Conservation (phyloP, 2,797 vertebrate genomes). For the Uromys caudimaculatus region DNA sequence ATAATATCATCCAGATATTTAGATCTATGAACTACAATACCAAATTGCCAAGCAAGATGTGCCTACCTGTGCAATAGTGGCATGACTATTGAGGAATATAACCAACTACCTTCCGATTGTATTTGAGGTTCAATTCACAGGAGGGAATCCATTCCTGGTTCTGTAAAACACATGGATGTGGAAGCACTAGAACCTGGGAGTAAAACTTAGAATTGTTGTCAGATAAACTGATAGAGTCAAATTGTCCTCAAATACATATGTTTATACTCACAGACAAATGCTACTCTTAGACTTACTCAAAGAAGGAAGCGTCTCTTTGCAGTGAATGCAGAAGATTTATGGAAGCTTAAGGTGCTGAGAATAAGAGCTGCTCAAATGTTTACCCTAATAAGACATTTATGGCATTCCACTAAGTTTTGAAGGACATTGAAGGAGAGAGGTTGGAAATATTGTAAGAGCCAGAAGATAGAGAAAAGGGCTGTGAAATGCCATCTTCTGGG, state of each 20-base stretch:
- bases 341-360: neutral
- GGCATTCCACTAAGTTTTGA: too few relatives aligned
- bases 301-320: neutral
- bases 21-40: neutral
- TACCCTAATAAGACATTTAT: neutral
- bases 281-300: neutral
- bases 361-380: neutral
- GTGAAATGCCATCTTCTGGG: too few relatives aligned
- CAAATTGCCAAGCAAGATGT: neutral
- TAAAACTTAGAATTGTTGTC: neutral
- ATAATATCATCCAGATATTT: too few relatives aligned
- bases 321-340: neutral
- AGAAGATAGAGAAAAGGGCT: neutral
- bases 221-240: neutral
- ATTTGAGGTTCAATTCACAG: neutral
- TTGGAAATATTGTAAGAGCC: neutral
- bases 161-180: neutral
- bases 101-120: neutral
- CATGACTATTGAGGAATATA: neutral
- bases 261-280: neutral
- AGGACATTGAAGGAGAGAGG: too few relatives aligned
- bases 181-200: neutral
- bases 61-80: neutral
- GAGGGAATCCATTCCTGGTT: neutral
- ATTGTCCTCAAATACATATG: neutral